Evolutionary conservation across 2,113 vertebrate species (phyloP).

Genomic region (Camelus bactrianus): DNA sequence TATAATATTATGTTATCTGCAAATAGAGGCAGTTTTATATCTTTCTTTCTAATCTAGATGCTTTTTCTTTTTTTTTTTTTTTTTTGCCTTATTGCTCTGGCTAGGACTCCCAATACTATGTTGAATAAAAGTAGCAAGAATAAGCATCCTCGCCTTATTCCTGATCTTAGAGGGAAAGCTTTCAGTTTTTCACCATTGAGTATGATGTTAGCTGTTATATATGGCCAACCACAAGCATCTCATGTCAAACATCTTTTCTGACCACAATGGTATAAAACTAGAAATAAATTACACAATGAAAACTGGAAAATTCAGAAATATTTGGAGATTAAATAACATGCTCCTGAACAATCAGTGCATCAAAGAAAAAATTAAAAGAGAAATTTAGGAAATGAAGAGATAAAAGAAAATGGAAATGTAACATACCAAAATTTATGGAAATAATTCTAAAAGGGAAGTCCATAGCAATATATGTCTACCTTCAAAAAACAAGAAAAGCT

Average conservation of each 20-base stretch:
- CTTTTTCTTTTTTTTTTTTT: background rate
- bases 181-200: background rate
- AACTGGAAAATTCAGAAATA: background rate
- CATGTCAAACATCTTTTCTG: background rate
- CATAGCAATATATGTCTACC: background rate
- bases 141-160: background rate
- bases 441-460: background rate
- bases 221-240: background rate
- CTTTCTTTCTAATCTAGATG: background rate
- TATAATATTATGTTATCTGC: background rate
- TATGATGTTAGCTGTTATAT: background rate
- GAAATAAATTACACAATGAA: background rate
- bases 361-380: background rate
- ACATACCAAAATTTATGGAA: background rate
- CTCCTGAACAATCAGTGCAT: background rate
- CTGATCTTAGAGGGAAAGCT: background rate
- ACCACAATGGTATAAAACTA: background rate
- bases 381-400: background rate
- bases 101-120: background rate
- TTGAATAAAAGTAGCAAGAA: background rate
- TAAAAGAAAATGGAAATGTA: background rate
- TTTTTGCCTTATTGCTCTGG: background rate
- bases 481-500: background rate
- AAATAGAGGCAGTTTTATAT: background rate
- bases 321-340: background rate